Base-by-base conservation (phyloP, 1,140 invertebrate genomes). In the Mamestra configurata region DNA sequence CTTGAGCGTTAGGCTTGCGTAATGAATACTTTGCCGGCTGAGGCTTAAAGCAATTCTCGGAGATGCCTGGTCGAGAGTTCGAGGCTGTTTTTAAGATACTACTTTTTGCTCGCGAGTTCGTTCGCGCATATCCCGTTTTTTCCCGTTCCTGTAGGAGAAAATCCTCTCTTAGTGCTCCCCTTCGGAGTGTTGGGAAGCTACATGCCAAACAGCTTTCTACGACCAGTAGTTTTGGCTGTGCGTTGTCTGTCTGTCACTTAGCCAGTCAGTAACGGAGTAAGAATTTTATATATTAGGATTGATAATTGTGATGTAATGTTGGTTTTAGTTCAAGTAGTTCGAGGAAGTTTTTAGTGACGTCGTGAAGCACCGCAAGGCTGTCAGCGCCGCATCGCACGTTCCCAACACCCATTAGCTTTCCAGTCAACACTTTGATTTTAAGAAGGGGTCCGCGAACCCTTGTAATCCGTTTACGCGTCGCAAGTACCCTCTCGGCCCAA, bases 391-490 rank as follows among this genome's bases (percentile, higher is more conserved):
- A 61, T 20, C 79, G 77, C 68, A 79, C 80, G 49, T 53, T 57
- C 79, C 79, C 86, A 84, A 86, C 84, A 84, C 75, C 89, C 88
- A 87, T 90, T 87, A 86, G 81, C 82, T 83, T 84, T 73, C 79
- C 84, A 86, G 88, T 86, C 88, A 88, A 89, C 88, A 88, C 88
- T 88, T 88, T 88, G 88, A 90, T 90, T 89, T 86, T 89, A 89
- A 90, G 86, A 90, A 91, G 88, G 85, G 85, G 76, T 71, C 78
- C 55, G 66, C 73, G 84, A 83, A 88, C 87, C 88, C 85, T 89
- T 84, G 81, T 91, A 91, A 91, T 91, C 88, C 87, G 86, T 91
- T 91, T 91, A 90, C 83, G 82, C 81, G 55, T 82, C 83, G 79
- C 85, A 82, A 89, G 84, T 82, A 71, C 81, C 80, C 85, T 87